phyloP scores from a whole-genome alignment of 2,113 vertebrate genomes.

The Notechis scutatus region DNA sequence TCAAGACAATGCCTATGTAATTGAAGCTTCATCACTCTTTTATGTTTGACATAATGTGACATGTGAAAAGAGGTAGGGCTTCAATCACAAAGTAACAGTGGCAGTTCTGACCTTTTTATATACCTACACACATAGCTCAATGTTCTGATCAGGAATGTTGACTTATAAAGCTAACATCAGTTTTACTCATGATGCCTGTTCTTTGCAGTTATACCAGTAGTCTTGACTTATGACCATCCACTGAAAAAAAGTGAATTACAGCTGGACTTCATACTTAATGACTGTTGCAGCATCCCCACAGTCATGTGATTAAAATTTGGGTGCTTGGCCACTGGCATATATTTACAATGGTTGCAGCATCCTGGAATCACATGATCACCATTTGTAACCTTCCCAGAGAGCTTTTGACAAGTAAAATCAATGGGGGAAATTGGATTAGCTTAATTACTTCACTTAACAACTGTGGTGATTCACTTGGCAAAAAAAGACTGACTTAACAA shows the following conservation, averaged over 20 bases:
- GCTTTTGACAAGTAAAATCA: not conserved
- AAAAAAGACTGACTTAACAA: not conserved
- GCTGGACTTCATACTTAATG: not conserved
- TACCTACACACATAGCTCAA: not conserved
- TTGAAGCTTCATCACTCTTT: not conserved
- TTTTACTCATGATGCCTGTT: not conserved
- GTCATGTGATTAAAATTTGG: not conserved
- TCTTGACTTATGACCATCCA: not conserved
- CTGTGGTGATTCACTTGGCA: not conserved
- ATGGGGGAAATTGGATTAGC: not conserved
- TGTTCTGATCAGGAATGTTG: not conserved
- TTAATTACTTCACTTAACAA: not conserved
- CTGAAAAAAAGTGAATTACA: not conserved
- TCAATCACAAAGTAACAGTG: not conserved
- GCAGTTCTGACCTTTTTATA: not conserved
- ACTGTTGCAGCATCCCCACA: not conserved
- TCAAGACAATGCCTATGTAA: not conserved
- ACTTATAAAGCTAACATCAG: not conserved
- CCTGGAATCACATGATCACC: not conserved
- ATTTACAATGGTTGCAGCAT: not conserved
- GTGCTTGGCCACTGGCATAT: no score
- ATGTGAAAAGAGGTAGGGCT: not conserved
- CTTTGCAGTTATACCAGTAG: not conserved
- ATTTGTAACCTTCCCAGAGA: not conserved
- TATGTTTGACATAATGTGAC: not conserved